Conservation (phyloP, 2,113 vertebrate species). For the Misgurnus anguillicaudatus region DNA sequence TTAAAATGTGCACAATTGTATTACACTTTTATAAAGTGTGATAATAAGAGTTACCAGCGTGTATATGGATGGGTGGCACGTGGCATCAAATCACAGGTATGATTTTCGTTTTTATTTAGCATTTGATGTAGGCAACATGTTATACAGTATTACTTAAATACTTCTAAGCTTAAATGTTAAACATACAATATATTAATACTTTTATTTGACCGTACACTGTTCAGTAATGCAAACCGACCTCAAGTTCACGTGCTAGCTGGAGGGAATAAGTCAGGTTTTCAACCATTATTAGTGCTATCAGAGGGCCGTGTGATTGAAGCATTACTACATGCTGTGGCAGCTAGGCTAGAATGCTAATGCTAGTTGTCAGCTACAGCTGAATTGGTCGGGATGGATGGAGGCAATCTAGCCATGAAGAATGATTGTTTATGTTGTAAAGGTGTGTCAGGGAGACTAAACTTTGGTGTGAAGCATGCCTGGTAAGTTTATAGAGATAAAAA, state of each 20-base stretch:
- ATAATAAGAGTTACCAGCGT: no score
- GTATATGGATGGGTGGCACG: no score
- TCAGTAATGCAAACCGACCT: constrained; percentile 70
- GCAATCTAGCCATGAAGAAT: constrained; percentile 43
- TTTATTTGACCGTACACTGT: constrained; percentile 31
- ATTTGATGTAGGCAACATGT: no score
- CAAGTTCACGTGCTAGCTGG: constrained; percentile 66
- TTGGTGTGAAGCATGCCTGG: not conserved
- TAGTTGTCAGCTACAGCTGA: constrained; percentile 67
- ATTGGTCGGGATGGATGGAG: constrained; percentile 54
- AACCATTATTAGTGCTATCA: constrained; percentile 66
- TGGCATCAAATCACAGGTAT: no score
- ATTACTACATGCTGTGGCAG: constrained; percentile 58
- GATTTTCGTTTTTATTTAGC: no score
- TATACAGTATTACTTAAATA: no score
- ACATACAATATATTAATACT: no score
- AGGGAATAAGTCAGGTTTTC: constrained; percentile 67
- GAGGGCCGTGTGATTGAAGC: constrained; percentile 66
- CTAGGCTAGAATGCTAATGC: constrained; percentile 70
- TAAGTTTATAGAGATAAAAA: not conserved
- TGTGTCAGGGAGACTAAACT: constrained; percentile 4
- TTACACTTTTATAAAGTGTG: no score
- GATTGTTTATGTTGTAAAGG: constrained; percentile 32
- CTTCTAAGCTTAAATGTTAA: no score
- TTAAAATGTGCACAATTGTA: no score